Base-by-base conservation (phyloP, 37 sponge, comb jelly and placozoan genomes). In the Mnemiopsis leidyi region DNA sequence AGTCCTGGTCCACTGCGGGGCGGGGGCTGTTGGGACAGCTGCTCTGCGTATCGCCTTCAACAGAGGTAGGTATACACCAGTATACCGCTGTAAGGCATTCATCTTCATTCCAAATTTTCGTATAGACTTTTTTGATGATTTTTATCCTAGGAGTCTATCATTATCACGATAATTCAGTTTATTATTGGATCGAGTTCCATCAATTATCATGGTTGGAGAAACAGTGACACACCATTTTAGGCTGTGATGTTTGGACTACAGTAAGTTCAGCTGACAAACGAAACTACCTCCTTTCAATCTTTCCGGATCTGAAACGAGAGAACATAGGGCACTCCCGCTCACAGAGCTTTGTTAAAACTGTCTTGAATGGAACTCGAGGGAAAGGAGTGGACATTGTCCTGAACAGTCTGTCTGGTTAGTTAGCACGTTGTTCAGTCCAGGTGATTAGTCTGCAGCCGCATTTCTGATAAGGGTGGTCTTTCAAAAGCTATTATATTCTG, bases 241-340 rank as follows among this genome's bases (percentile, higher is more conserved):
- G 82, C 7, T 79, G 82, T 29, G 38, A 34, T 7, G 82, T 79
- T 5, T 79, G 31, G 38, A 79, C 82, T 21, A 79, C 82, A 5
- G 36, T 29, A 31, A 79, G 82, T 32, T 36, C 82, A 26, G 26
- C 18, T 18, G 38, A 34, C 7, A 79, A 79, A 23, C 31, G 20
- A 18, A 23, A 79, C 1, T 79, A 36, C 36, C 26, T 79, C 38
- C 18, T 32, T 5, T 5, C 16, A 29, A 31, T 2, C 5, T 79
- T 79, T 26, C 82, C 82, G 18, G 35, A 20, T 36, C 82, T 79
- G 38, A 79, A 79, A 38, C 31, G 35, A 79, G 82, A 79, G 82
- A 28, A 79, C 23, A 79, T 79, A 36, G 82, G 82, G 16, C 82
- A 79, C 37, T 79, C 82, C 36, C 18, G 82, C 5, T 36, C 82